phyloP scores from a whole-genome alignment of 2,113 vertebrate species.

The Todiramphus chloris region DNA sequence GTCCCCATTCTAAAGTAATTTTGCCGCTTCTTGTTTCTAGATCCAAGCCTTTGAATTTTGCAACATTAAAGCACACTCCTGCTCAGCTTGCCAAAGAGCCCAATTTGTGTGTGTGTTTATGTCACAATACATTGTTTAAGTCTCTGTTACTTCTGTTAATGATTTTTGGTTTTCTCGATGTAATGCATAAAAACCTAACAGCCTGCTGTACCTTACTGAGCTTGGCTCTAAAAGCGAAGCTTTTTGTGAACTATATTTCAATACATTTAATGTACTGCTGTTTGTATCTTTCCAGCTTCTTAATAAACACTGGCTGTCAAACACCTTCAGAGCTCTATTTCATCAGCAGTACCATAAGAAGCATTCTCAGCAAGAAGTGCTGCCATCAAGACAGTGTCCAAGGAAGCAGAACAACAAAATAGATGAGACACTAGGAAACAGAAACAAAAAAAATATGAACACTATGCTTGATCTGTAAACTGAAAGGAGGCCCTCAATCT shows the following conservation, averaged over 20 bases:
- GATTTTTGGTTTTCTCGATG: not conserved
- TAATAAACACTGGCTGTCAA: not conserved
- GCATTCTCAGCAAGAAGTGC: not conserved
- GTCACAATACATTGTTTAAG: not conserved
- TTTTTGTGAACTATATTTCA: not conserved
- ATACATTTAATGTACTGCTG: not conserved
- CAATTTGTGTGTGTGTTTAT: not conserved
- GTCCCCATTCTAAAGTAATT: not conserved
- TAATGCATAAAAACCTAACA: not conserved
- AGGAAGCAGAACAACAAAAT: not conserved
- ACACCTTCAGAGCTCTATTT: not conserved
- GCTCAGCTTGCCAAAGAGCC: not conserved
- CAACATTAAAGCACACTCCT: not conserved
- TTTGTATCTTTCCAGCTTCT: not conserved
- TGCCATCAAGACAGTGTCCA: not conserved
- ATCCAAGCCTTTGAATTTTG: not conserved
- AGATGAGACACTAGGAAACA: not conserved
- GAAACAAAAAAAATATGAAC: not conserved
- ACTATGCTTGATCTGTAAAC: not conserved
- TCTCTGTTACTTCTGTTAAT: not conserved
- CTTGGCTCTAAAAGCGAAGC: not conserved
- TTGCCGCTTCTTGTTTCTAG: not conserved
- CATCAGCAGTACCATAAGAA: not conserved
- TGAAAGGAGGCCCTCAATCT: not conserved
- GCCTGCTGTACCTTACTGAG: not conserved